Base-by-base conservation (phyloP, 2,113 vertebrate species). In the Lutjanus erythropterus region DNA sequence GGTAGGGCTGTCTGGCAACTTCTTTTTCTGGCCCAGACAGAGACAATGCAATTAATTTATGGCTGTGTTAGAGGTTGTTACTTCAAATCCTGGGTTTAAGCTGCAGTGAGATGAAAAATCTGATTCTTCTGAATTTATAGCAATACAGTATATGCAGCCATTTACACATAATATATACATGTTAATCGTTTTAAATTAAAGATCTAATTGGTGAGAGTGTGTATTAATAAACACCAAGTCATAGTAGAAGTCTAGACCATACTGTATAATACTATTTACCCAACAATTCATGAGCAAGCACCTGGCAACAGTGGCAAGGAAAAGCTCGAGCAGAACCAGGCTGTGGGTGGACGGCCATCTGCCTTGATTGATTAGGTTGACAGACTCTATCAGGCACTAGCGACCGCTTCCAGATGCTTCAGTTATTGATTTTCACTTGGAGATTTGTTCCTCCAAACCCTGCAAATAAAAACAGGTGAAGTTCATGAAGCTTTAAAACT, bases 1-100 rank as follows among this genome's bases (percentile, higher is more conserved):
- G 35, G 64, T 37, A 23, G 25, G 35, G 56, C 42, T 69, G 25
- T 71, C 44, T 58, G 56, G 58, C 72, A 41, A 67, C 66, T 14
- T 33, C 67, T 21, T 75, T 21, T 25, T 46, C 65, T 29, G 27
- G 21, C 56, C 31, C 69, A 71, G 62, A 53, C 15, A 23, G 55
- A 42, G 53, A 79, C 68, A 73, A 53, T 58, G 0, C 2, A 3
- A 68, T 82, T 52, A 12, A 62, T 72, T 68, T 18, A 55, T 44
- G 33, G 49, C 47, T 39, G 53, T 64, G 27, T 67, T 27, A 58
- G 0, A 23, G 19, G 3, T 53, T 71, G 58, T 42, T 76, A 35
- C 27, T 59, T 70, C 21, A 76, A 73, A 47, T 41, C 15, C 31
- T 56, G 9, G 21, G 16, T 44, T 25, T 27, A 67, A 64, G 21